Evolutionary conservation across 2,113 vertebrate species (phyloP).

Genomic region (human): GRCh38 chr9:23806501-23807000

Average conservation of each 20-base stretch:
- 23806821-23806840: background rate
- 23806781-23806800: background rate
- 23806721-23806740: background rate
- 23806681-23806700: background rate
- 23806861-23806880: background rate
- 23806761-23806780: background rate
- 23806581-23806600: too few relatives aligned
- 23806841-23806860: background rate
- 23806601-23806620: too few relatives aligned
- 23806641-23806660: background rate
- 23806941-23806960: background rate
- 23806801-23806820: background rate
- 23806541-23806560: too few relatives aligned
- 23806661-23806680: background rate
- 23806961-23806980: background rate
- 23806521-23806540: too few relatives aligned
- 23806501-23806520: too few relatives aligned
- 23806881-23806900: background rate
- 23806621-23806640: too few relatives aligned
- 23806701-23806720: background rate
- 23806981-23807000: background rate
- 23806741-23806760: conserved; percentile 26
- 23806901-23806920: background rate
- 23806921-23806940: background rate
- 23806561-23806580: too few relatives aligned